phyloP scores from a whole-genome alignment of 2,797 vertebrate species.

The Pseudochromis fuscus region DNA sequence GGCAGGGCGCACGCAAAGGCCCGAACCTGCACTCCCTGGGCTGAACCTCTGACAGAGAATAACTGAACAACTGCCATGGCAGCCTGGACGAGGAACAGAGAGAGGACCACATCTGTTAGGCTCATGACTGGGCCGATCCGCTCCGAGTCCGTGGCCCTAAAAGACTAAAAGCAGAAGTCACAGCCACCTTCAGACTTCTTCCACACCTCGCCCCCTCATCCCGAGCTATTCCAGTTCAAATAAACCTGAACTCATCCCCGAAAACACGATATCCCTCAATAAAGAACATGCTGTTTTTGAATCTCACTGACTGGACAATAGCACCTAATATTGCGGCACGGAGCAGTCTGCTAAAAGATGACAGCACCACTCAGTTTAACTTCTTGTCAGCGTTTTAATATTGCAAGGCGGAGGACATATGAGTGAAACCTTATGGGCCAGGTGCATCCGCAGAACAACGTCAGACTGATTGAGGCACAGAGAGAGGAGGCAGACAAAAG shows the following conservation, averaged over 20 bases:
- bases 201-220: constrained; percentile 54
- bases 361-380: constrained; percentile 54
- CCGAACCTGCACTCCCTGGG: constrained; percentile 62
- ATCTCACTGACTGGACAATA: constrained; percentile 49
- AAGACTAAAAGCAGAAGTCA: constrained; percentile 57
- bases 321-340: constrained; percentile 43
- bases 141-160: constrained; percentile 49
- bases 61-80: constrained; percentile 76
- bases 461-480: constrained; percentile 69
- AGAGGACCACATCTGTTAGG: constrained; percentile 79
- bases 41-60: constrained; percentile 68
- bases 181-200: constrained; percentile 61
- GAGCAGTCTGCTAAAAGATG: constrained; percentile 50
- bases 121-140: constrained; percentile 71
- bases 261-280: constrained; percentile 58
- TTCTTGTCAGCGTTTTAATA: constrained; percentile 75
- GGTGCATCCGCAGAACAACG: constrained; percentile 77
- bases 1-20: constrained; percentile 74
- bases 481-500: constrained; percentile 70
- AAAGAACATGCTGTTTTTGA: constrained; percentile 63
- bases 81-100: constrained; percentile 77
- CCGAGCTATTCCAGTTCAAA: constrained; percentile 47
- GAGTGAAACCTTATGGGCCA: constrained; percentile 78
- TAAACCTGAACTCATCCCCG: constrained; percentile 35
- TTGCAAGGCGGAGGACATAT: constrained; percentile 62